phyloP scores from a whole-genome alignment of 2,888 invertebrate species.

The Napeogenes sylphis region DNA sequence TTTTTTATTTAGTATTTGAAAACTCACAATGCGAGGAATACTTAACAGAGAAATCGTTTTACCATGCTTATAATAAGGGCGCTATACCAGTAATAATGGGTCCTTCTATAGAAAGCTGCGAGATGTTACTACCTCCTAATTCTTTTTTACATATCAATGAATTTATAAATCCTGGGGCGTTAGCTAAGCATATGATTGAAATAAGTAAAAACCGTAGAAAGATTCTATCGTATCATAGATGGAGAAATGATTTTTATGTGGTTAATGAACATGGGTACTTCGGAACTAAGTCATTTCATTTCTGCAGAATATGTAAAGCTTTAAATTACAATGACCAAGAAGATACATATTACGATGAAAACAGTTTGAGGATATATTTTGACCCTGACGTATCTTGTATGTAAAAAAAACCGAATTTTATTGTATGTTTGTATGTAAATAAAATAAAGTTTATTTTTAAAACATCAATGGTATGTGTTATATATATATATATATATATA shows the following conservation, averaged over 20 bases:
- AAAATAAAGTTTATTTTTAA: too few relatives aligned
- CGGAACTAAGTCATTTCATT: constrained; percentile 76
- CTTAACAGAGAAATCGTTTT: constrained; percentile 83
- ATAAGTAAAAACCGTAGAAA: constrained; percentile 59
- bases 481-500: too few relatives aligned
- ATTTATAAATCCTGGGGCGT: constrained; percentile 64
- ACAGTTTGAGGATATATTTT: constrained; percentile 41
- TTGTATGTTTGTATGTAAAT: too few relatives aligned
- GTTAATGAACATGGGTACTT: constrained; percentile 84
- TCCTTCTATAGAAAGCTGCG: constrained; percentile 65
- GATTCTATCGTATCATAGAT: constrained; percentile 70
- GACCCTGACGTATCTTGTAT: constrained; percentile 34
- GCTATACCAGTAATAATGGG: constrained; percentile 83
- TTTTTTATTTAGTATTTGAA: constrained; percentile 84
- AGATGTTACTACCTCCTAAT: constrained; percentile 76
- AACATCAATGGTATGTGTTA: too few relatives aligned
- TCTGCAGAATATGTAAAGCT: constrained; percentile 83
- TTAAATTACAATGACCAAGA: constrained; percentile 76
- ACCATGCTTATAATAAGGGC: constrained; percentile 80
- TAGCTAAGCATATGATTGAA: constrained; percentile 73
- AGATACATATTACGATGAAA: constrained; percentile 42
- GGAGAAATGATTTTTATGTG: constrained; percentile 78
- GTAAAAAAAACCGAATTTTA: constrained; percentile 6
- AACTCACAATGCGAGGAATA: constrained; percentile 84
- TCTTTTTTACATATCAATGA: constrained; percentile 80